Evolutionary conservation across 1,140 invertebrate genomes (phyloP).

Genomic region (Caenorhabditis remanei): DNA sequence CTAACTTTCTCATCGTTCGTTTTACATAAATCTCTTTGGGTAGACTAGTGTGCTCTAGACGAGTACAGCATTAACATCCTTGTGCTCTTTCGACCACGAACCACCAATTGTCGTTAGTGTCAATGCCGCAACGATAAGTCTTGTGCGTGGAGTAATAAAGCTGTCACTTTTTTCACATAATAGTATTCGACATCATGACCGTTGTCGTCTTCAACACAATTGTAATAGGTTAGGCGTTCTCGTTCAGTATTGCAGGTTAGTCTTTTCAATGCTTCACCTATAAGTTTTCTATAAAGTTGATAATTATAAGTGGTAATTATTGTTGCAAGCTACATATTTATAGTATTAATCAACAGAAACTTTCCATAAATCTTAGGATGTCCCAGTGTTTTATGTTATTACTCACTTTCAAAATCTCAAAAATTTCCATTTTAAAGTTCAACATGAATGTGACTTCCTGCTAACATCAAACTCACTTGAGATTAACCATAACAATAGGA

Average conservation of each 20-base stretch:
- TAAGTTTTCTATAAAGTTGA: too few species aligned
- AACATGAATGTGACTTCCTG: too few species aligned
- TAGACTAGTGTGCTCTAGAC: neutral
- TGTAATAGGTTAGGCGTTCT: neutral
- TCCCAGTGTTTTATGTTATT: too few species aligned
- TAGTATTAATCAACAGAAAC: too few species aligned
- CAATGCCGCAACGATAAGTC: neutral
- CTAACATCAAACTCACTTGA: too few species aligned
- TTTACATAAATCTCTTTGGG: neutral
- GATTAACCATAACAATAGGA: too few species aligned
- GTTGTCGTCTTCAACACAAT: neutral
- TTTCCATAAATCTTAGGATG: too few species aligned
- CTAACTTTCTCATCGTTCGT: neutral
- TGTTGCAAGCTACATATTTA: too few species aligned
- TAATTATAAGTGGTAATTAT: too few species aligned
- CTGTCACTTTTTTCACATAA: conserved; percentile 32
- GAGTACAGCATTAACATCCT: neutral
- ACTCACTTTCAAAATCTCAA: too few species aligned
- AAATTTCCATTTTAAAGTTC: too few species aligned
- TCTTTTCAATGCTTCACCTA: too few species aligned
- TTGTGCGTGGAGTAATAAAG: conserved; percentile 17
- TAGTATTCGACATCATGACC: neutral
- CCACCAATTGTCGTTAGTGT: conserved; percentile 6
- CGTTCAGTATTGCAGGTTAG: neutral
- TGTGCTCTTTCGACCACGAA: neutral